Percentiles rank a stretch among this genome's conserved stretches.
These are phyloP conservation scores for Anneissia japonica DNA, from an alignment of 35 echinoderm and acorn worm species.

Conservation along the genomic window DNA sequence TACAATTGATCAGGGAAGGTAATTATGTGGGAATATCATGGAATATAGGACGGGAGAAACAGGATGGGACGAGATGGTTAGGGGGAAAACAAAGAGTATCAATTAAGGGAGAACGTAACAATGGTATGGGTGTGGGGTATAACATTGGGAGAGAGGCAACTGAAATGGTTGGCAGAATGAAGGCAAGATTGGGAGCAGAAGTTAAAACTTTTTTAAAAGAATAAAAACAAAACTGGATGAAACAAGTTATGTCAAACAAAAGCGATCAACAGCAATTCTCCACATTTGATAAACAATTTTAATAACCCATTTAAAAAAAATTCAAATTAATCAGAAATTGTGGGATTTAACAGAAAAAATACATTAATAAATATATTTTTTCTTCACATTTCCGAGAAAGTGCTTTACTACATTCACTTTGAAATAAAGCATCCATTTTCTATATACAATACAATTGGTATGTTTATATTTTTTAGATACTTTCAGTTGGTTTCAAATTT, in stretches of 20 bases:
- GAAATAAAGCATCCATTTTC: too few relatives aligned
- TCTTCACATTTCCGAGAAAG: too few relatives aligned
- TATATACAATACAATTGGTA: too few relatives aligned
- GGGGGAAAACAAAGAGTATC: background rate
- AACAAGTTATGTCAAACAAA: background rate
- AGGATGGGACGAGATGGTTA: background rate
- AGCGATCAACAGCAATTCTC: background rate
- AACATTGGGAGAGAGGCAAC: background rate
- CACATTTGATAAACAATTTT: too few relatives aligned
- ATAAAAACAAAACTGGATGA: background rate
- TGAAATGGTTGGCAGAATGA: background rate
- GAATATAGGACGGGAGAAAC: background rate
- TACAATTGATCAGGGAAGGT: constrained; percentile 5
- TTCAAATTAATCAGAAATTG: too few relatives aligned
- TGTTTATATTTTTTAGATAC: too few relatives aligned
- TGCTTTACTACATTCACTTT: too few relatives aligned
- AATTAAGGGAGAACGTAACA: background rate
- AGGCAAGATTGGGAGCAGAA: background rate
- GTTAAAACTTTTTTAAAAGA: background rate
- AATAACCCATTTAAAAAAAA: too few relatives aligned
- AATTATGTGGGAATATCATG: background rate
- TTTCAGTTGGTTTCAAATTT: too few relatives aligned
- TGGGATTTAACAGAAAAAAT: too few relatives aligned
- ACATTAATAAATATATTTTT: too few relatives aligned
- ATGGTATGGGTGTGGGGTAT: background rate